These are phyloP conservation scores for Bruchidius siliquastri DNA, from an alignment of 2,888 invertebrate species.

Conservation along the genomic window DNA sequence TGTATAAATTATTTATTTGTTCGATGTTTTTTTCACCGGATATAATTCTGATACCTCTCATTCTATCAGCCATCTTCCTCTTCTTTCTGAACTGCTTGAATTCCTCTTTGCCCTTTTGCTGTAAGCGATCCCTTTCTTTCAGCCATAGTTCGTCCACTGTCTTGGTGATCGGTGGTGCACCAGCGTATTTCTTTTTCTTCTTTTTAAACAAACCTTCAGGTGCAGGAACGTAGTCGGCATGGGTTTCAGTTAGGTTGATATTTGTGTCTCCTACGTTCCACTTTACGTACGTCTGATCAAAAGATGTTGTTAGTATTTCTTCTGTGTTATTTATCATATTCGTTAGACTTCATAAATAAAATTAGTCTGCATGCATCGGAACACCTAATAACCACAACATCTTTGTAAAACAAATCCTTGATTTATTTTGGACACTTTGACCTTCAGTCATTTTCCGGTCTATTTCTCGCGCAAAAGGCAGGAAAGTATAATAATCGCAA, in stretches of 20 bases:
- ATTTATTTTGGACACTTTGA: too few species aligned
- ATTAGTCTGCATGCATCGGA: too few species aligned
- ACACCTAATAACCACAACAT: too few species aligned
- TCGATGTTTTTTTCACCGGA: too few species aligned
- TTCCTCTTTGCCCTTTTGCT: conserved; percentile 16
- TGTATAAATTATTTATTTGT: too few species aligned
- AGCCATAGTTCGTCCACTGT: conserved; percentile 30
- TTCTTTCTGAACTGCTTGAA: conserved; percentile 5
- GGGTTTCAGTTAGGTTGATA: conserved; percentile 30
- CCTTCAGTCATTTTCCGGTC: too few species aligned
- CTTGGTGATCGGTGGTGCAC: background rate
- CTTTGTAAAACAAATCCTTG: too few species aligned
- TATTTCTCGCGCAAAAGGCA: too few species aligned
- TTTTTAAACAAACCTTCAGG: conserved; percentile 21
- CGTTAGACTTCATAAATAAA: too few species aligned
- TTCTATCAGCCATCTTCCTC: conserved; percentile 3
- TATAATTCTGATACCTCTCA: conserved; percentile 6
- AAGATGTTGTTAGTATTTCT: background rate
- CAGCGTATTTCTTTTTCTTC: conserved; percentile 11
- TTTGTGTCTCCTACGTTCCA: conserved; percentile 27
- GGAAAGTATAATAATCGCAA: too few species aligned
- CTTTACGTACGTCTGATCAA: conserved; percentile 1
- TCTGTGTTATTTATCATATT: too few species aligned
- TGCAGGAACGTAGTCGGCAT: conserved; percentile 28
- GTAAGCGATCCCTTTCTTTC: conserved; percentile 16